Percentiles rank a stretch among this genome's conserved stretches.
phyloP scores from a whole-genome alignment of 2,797 vertebrate species.

The Rhinoraja longicauda region DNA sequence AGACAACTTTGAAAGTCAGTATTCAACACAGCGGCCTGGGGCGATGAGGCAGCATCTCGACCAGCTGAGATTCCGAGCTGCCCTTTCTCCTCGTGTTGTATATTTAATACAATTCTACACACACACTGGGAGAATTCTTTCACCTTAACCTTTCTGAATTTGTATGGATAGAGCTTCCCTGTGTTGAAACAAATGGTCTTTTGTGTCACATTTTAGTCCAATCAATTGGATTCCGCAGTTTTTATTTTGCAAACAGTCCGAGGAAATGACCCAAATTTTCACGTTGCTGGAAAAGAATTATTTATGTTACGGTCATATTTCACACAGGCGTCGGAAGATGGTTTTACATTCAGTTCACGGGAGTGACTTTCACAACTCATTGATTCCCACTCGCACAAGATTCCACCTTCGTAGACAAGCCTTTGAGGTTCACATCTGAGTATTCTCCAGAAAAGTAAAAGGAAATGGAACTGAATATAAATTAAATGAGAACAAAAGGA shows the following conservation, averaged over 20 bases:
- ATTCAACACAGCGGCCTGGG: no score
- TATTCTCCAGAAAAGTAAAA: neutral
- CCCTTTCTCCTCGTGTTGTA: no score
- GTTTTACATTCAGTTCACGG: neutral
- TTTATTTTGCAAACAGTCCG: neutral
- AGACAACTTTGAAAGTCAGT: no score
- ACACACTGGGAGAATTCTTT: neutral
- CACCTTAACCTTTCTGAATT: neutral
- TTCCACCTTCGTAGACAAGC: conserved; percentile 5
- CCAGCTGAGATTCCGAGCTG: no score
- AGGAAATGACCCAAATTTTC: neutral
- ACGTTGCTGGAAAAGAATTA: neutral
- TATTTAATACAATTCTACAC: neutral
- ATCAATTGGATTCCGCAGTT: neutral
- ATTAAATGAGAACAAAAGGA: neutral
- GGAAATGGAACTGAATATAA: conserved; percentile 31
- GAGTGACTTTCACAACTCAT: conserved; percentile 9
- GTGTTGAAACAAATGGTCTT: neutral
- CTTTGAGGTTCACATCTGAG: conserved; percentile 2
- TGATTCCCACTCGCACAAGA: neutral
- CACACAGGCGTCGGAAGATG: neutral
- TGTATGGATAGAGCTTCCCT: neutral
- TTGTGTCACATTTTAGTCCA: neutral
- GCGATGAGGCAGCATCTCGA: no score
- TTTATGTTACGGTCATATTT: neutral